phyloP scores from a whole-genome alignment of 2,113 vertebrate genomes.

The Pundamilia nyererei region DNA sequence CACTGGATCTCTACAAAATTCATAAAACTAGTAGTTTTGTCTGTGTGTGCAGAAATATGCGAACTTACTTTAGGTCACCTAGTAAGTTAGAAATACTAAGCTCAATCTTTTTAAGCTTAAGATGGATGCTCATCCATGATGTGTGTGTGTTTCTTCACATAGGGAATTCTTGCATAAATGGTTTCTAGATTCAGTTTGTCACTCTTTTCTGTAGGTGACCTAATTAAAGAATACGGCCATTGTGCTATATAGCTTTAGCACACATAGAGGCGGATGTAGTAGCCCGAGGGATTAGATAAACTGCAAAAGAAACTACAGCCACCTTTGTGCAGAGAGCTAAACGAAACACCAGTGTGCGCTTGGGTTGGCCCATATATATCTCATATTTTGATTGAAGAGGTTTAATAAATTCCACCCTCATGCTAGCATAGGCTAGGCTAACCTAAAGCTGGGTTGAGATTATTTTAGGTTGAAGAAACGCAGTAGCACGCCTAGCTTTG shows the following conservation, averaged over 20 bases:
- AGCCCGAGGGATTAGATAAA: neutral
- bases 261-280: neutral
- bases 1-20: neutral
- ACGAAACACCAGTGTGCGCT: conserved; percentile 9
- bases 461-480: conserved; percentile 52
- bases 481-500: conserved; percentile 62
- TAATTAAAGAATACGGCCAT: conserved; percentile 23
- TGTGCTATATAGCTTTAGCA: conserved; percentile 12
- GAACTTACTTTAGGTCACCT: neutral
- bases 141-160: neutral
- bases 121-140: neutral
- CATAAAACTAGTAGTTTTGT: neutral
- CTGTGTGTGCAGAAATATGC: neutral
- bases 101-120: neutral
- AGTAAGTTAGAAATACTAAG: neutral
- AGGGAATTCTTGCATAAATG: conserved; percentile 26
- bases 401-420: neutral
- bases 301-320: neutral
- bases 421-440: neutral
- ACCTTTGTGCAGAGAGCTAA: neutral
- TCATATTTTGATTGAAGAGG: neutral
- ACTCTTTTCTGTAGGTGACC: conserved; percentile 44
- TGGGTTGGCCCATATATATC: conserved; percentile 26
- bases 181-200: conserved; percentile 29
- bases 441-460: conserved; percentile 7